Conservation (phyloP, 2,888 invertebrate species). For the Phaedon cochleariae region DNA sequence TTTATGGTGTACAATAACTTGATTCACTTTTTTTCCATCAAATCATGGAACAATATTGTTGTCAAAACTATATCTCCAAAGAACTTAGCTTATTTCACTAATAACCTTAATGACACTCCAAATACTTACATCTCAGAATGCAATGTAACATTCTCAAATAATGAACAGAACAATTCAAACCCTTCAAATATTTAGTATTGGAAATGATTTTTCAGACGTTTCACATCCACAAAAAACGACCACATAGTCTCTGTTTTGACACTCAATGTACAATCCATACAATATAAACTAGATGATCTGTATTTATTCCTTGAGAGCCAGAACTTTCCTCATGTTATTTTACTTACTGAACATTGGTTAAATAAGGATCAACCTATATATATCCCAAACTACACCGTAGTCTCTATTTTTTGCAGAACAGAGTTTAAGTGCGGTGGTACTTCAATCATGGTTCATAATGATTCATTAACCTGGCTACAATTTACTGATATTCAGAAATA, state of each 20-base stretch:
- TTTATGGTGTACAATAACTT: background rate
- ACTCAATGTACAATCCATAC: too few relatives aligned
- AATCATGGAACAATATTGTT: slow-evolving; percentile 5
- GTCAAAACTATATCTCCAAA: background rate
- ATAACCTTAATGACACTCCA: background rate
- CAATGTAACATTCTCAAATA: background rate
- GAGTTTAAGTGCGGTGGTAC: background rate
- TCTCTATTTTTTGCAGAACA: background rate
- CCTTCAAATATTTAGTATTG: too few relatives aligned
- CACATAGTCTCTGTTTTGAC: too few relatives aligned
- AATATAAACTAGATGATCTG: background rate
- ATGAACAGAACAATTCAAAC: background rate
- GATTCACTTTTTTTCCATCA: slow-evolving; percentile 3
- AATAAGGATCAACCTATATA: background rate
- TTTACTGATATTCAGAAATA: background rate
- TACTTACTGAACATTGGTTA: background rate
- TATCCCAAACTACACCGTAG: background rate
- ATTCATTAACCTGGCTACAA: background rate
- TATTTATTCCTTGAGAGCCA: background rate
- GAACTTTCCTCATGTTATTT: background rate
- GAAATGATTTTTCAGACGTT: too few relatives aligned
- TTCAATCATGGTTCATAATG: background rate
- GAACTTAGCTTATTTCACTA: background rate
- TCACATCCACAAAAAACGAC: background rate
- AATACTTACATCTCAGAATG: background rate